These are phyloP conservation scores for Epinephelus cyanopodus DNA, from an alignment of 2,113 vertebrate genomes.

Conservation along the genomic window DNA sequence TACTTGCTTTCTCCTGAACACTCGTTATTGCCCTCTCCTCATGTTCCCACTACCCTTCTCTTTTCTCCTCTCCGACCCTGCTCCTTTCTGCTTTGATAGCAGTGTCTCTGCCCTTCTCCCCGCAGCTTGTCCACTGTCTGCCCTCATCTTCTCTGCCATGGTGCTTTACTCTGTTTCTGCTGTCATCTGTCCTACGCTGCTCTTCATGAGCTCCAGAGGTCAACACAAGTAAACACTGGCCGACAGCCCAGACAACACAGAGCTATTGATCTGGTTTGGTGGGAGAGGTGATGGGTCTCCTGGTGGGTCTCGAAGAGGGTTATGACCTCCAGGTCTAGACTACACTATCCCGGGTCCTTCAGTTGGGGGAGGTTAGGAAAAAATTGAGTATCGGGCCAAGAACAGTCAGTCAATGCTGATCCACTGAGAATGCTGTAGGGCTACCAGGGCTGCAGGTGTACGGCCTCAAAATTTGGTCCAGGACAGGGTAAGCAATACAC, in stretches of 20 bases:
- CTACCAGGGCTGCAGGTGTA: slow-evolving; percentile 22
- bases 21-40: slow-evolving; percentile 44
- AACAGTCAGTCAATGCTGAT: slow-evolving; percentile 30
- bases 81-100: slow-evolving; percentile 58
- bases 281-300: slow-evolving; percentile 62
- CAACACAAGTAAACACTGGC: slow-evolving; percentile 73
- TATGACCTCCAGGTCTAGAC: slow-evolving; percentile 60
- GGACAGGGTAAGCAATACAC: background rate
- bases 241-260: slow-evolving; percentile 60
- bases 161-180: slow-evolving; percentile 50
- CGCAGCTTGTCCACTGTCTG: slow-evolving; percentile 53
- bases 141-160: slow-evolving; percentile 46
- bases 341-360: slow-evolving; percentile 30
- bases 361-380: slow-evolving; percentile 20
- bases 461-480: slow-evolving; percentile 13
- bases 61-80: slow-evolving; percentile 39
- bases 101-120: slow-evolving; percentile 49
- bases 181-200: slow-evolving; percentile 58
- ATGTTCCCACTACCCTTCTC: slow-evolving; percentile 43
- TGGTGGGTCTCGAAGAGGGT: slow-evolving; percentile 56
- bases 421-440: slow-evolving; percentile 20
- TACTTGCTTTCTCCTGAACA: slow-evolving; percentile 34
- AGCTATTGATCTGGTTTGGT: slow-evolving; percentile 73
- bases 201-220: slow-evolving; percentile 68
- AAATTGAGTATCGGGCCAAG: slow-evolving; percentile 36